Evolutionary conservation across 1,140 invertebrate genomes (phyloP).

Genomic region (Zaprionus gabonicus): DNA sequence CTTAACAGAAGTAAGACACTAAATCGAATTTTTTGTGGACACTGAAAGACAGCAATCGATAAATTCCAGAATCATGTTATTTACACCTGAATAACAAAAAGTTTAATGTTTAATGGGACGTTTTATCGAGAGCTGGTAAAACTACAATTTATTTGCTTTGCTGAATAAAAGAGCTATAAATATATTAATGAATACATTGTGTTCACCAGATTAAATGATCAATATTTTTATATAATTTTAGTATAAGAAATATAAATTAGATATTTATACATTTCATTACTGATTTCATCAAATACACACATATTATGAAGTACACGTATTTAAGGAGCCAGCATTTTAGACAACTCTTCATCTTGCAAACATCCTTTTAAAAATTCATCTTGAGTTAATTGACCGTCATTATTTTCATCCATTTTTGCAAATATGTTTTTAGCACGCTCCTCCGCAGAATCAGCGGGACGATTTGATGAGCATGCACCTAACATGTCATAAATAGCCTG

Average conservation of each 20-base stretch:
- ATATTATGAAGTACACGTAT: constrained; percentile 83
- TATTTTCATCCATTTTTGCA: constrained; percentile 99
- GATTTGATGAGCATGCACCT: constrained; percentile 96
- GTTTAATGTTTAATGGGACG: background rate
- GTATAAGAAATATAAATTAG: constrained; percentile 83
- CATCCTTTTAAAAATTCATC: constrained; percentile 99
- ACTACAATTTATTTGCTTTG: constrained; percentile 5
- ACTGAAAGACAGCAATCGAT: background rate
- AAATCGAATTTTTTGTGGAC: background rate
- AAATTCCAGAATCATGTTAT: constrained; percentile 1
- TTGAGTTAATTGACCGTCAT: constrained; percentile 98
- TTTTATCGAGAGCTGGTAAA: constrained; percentile 6
- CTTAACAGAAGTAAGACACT: background rate
- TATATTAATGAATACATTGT: constrained; percentile 14
- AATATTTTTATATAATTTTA: constrained; percentile 80
- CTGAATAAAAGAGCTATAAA: constrained; percentile 9
- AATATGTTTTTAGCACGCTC: constrained; percentile 99
- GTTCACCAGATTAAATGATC: constrained; percentile 60
- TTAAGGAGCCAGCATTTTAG: constrained; percentile 97
- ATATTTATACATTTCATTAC: constrained; percentile 84
- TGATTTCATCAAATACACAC: constrained; percentile 83
- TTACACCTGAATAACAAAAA: background rate
- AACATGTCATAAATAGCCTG: constrained; percentile 99
- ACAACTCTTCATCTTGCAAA: constrained; percentile 98
- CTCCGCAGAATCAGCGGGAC: constrained; percentile 96